Percentiles rank a stretch among this genome's conserved stretches.
phyloP scores from a whole-genome alignment of 2,113 vertebrate species.

The Paradoxurus hermaphroditus region DNA sequence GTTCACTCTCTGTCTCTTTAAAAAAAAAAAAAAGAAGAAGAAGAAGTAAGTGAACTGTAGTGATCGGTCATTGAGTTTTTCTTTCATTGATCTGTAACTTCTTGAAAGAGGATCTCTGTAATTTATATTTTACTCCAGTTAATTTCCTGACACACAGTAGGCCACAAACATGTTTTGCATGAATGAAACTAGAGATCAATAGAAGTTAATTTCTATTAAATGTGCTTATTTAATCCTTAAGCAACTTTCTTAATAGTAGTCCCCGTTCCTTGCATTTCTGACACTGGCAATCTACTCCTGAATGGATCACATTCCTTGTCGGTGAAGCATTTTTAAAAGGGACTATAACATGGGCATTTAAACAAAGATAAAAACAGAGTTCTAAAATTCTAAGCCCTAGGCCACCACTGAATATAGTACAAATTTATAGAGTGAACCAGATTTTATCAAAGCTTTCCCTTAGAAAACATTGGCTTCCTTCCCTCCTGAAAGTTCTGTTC shows the following conservation, averaged over 20 bases:
- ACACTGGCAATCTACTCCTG: not conserved
- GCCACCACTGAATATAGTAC: slow-evolving; percentile 2
- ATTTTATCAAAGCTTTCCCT: slow-evolving; percentile 34
- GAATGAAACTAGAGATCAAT: not conserved
- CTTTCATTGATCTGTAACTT: not conserved
- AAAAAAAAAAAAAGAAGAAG: too few relatives aligned
- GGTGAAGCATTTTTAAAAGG: not conserved
- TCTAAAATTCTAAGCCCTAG: slow-evolving; percentile 48
- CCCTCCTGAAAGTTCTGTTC: slow-evolving; percentile 16
- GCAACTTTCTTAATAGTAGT: not conserved
- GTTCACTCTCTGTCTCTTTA: too few relatives aligned
- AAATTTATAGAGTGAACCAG: slow-evolving; percentile 49
- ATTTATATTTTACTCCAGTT: not conserved
- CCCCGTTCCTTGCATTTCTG: not conserved
- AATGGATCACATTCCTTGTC: not conserved
- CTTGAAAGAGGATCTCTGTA: not conserved
- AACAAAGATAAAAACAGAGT: slow-evolving; percentile 62
- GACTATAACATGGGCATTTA: slow-evolving; percentile 47
- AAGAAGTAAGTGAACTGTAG: not conserved
- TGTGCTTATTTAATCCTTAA: slow-evolving; percentile 15
- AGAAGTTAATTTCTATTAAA: not conserved
- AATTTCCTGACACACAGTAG: not conserved
- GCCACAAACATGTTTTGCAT: not conserved
- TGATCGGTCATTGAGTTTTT: not conserved
- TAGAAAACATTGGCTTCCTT: slow-evolving; percentile 47